Conservation (phyloP, 1,140 invertebrate species). For the Drosophila mojavensis region DNA sequence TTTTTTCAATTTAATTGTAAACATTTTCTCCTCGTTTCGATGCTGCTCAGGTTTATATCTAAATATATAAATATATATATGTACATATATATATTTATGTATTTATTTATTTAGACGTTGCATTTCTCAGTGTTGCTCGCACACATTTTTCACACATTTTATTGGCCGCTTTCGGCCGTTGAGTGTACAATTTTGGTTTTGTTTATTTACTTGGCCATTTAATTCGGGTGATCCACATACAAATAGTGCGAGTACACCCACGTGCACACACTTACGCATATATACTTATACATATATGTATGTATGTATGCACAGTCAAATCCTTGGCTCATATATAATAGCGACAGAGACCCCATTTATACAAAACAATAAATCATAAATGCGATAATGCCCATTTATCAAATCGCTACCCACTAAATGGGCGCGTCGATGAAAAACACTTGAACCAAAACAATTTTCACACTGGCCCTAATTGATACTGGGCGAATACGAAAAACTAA, state of each 20-base stretch:
- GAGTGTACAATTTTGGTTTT: constrained; percentile 74
- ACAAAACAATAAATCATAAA: constrained; percentile 73
- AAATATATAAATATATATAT: constrained; percentile 2
- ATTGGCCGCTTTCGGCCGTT: constrained; percentile 61
- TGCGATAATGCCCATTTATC: constrained; percentile 72
- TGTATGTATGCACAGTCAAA: background rate
- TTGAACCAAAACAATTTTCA: background rate
- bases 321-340: constrained; percentile 22
- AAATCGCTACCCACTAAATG: constrained; percentile 38
- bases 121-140: constrained; percentile 56
- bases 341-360: constrained; percentile 64
- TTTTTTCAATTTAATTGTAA: constrained; percentile 65
- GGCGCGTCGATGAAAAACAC: constrained; percentile 15
- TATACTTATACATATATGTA: background rate
- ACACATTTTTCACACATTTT: constrained; percentile 80
- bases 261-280: background rate
- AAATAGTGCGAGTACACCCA: constrained; percentile 35
- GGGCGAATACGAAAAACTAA: no score
- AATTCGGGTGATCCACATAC: constrained; percentile 63
- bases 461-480: no score
- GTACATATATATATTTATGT: constrained; percentile 4
- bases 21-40: constrained; percentile 40
- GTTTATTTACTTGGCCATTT: constrained; percentile 81
- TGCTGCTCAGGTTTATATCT: constrained; percentile 14
- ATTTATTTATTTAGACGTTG: constrained; percentile 69